These are phyloP conservation scores for Sitobion miscanthi DNA, from an alignment of 1,140 invertebrate species.

Conservation along the genomic window DNA sequence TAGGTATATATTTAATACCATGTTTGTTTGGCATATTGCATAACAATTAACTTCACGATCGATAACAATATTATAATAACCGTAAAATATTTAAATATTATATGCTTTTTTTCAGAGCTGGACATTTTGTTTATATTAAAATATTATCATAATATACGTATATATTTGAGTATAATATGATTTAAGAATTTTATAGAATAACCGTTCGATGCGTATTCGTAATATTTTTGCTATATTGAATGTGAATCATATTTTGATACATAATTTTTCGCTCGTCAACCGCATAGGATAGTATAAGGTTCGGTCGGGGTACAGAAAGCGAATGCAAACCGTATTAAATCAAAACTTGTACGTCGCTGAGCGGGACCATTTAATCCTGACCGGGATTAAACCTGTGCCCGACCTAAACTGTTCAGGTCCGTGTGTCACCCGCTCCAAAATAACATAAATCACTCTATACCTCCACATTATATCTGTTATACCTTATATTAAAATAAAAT, in stretches of 20 bases:
- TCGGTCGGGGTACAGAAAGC: background rate
- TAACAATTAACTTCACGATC: background rate
- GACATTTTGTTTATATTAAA: background rate
- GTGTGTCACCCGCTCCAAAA: slow-evolving; percentile 25
- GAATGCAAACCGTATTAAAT: slow-evolving; percentile 30
- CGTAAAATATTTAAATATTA: background rate
- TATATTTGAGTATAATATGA: background rate
- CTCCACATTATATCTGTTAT: background rate
- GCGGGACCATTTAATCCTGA: slow-evolving; percentile 29
- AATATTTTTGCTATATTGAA: background rate
- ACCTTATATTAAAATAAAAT: slow-evolving; percentile 15
- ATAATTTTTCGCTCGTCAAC: background rate
- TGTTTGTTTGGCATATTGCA: background rate
- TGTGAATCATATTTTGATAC: background rate
- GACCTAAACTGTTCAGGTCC: background rate
- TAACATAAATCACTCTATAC: slow-evolving; percentile 24
- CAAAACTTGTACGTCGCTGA: slow-evolving; percentile 34
- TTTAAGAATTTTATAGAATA: background rate
- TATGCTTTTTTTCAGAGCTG: background rate
- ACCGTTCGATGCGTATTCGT: background rate
- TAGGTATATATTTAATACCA: background rate
- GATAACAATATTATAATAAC: background rate
- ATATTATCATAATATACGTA: background rate
- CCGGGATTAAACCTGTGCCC: background rate
- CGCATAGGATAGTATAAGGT: background rate